Evolutionary conservation across 2,888 invertebrate genomes (phyloP).

Genomic region (Rambutsinella grinnellia): DNA sequence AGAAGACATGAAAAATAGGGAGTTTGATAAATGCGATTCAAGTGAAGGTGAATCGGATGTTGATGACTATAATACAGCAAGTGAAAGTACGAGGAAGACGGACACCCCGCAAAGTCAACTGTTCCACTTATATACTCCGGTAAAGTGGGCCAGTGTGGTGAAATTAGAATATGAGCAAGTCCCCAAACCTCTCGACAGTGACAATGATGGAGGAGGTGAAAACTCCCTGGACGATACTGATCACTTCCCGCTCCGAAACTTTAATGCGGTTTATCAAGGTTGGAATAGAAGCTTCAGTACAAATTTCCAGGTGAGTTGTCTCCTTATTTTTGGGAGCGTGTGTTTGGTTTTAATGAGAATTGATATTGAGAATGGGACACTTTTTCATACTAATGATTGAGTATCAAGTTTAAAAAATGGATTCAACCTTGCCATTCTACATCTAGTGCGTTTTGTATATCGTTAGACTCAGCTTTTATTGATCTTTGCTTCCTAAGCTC

Average conservation of each 20-base stretch:
- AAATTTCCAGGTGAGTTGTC: slow-evolving; percentile 58
- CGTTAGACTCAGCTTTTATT: slow-evolving; percentile 22
- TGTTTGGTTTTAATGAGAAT: not conserved
- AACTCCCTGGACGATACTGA: slow-evolving; percentile 36
- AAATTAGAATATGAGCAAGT: slow-evolving; percentile 63
- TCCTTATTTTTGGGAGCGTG: no score
- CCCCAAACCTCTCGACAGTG: slow-evolving; percentile 47
- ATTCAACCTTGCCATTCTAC: slow-evolving; percentile 2
- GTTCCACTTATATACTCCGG: slow-evolving; percentile 65
- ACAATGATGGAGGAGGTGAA: slow-evolving; percentile 52
- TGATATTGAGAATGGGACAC: not conserved
- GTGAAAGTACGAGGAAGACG: not conserved
- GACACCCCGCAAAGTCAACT: slow-evolving; percentile 63
- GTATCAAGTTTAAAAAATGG: not conserved
- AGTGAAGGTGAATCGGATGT: slow-evolving; percentile 11
- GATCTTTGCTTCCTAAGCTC: slow-evolving; percentile 7
- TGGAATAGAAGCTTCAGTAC: slow-evolving; percentile 55
- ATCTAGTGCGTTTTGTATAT: no score
- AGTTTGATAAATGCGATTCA: slow-evolving; percentile 17
- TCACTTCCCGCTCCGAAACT: slow-evolving; percentile 61
- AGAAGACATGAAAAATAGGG: slow-evolving; percentile 39
- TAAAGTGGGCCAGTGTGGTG: slow-evolving; percentile 62
- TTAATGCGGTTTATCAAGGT: slow-evolving; percentile 57
- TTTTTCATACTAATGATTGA: not conserved
- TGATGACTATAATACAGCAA: slow-evolving; percentile 21